Base-by-base conservation (phyloP, 2,888 invertebrate species). In the Fragum whitleyi region DNA sequence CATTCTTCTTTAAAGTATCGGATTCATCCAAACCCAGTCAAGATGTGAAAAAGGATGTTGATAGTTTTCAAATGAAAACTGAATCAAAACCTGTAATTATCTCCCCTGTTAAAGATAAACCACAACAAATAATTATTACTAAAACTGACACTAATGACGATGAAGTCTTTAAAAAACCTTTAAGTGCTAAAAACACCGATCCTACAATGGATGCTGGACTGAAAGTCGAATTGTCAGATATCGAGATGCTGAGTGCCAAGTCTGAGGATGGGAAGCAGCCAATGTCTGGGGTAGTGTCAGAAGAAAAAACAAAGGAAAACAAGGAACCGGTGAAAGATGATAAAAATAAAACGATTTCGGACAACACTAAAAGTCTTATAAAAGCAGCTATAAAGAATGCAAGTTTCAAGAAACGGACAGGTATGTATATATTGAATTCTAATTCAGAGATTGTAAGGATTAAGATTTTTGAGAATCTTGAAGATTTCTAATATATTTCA, bases 221-320 rank as follows among this genome's bases (percentile, higher is more conserved):
- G 19, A 80, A 78, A 65, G 21, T 78, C 1, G 83, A 86, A 7
- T 62, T 83, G 7, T 62, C 68, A 21, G 93, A 93, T 77, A 85
- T 93, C 32, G 92, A 92, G 81, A 93, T 93, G 93, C 82, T 91
- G 9, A 93, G 93, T 86, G 93, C 93, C 0, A 91, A 90, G 80
- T 88, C 88, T 16, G 81, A 82, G 47, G 81, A 82, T 59, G 81
- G 82, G 51, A 76, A 76, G n/a, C 79, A 79, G 55, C 74, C 69
- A 0, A 73, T 80, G 81, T 73, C 73, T 9, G 79, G 59, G 7
- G 55, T 59, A 14, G 71, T 77, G 29, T 32, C 65, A 7, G 59
- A 47, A 11, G 76, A 82, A 32, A 53, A 79, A 42, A 65, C 79
- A 3, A 83, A 86, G 51, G 81, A 85, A n/a, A 83, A 79, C 16